Conservation (phyloP, 2,888 invertebrate species). For the Limnephilus marmoratus region DNA sequence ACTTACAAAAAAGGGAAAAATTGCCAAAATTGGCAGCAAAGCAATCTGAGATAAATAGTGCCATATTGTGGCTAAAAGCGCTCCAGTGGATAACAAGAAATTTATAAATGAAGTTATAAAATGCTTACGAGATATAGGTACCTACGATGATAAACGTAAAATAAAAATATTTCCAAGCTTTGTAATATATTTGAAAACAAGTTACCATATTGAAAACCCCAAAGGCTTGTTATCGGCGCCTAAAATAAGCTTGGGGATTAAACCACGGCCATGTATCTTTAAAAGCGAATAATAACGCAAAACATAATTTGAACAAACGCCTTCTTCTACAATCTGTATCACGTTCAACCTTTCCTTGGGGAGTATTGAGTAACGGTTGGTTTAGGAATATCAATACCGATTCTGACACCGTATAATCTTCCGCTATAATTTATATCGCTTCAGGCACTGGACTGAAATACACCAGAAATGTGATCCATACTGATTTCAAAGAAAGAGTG, state of each 20-base stretch:
- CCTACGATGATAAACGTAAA: not conserved
- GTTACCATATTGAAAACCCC: not conserved
- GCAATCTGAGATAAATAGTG: too few relatives aligned
- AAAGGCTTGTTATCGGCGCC: not conserved
- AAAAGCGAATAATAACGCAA: not conserved
- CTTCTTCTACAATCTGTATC: slow-evolving; percentile 11
- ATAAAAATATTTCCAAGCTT: not conserved
- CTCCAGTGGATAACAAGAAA: too few relatives aligned
- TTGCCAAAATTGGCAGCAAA: too few relatives aligned
- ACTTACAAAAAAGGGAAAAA: too few relatives aligned
- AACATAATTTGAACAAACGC: not conserved
- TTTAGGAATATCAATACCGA: slow-evolving; percentile 38
- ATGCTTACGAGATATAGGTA: too few relatives aligned
- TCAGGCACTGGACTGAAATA: too few relatives aligned
- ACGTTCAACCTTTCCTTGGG: slow-evolving; percentile 16
- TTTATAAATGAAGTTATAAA: too few relatives aligned
- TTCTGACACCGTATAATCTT: slow-evolving; percentile 26
- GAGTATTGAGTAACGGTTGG: slow-evolving; percentile 13
- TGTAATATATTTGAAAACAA: too few relatives aligned
- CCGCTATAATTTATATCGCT: slow-evolving; percentile 27
- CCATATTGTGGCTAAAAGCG: too few relatives aligned
- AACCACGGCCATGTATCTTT: not conserved
- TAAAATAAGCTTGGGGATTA: not conserved
- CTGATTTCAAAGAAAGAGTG: too few relatives aligned
- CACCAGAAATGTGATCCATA: too few relatives aligned